Base-by-base conservation (phyloP, 2,797 vertebrate genomes). In the Acridotheres tristis region DNA sequence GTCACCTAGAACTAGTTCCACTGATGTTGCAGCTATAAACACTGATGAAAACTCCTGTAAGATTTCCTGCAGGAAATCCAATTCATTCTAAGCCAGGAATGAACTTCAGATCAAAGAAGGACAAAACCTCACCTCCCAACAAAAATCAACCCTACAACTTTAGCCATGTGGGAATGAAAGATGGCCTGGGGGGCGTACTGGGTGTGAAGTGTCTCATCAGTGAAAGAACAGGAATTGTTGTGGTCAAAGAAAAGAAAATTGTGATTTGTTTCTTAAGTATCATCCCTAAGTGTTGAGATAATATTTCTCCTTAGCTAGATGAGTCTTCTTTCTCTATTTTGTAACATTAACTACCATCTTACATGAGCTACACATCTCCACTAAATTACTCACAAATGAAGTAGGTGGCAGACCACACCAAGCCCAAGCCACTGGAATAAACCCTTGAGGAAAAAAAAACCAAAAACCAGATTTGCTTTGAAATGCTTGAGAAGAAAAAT, bases 161-260 rank as follows among this genome's bases (percentile, higher is more conserved):
- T 34, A 51, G 12, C 7, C 6, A 30, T 15, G 5, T 50, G 9
- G 14, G 50, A 63, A 42, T 10, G 79, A 79, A 77, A 84, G 2
- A 2, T 14, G 8, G 18, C 3, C 5, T 9, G 4, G 2, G 3
- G 5, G 9, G 1, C 4, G 7, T 19, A 3, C 3, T 13, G 5
- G 4, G 3, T 19, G 11, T 9, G 15, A 57, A 79, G 10, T 10
- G 6, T 77, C 53, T 74, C 17, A 38, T 26, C 13, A 25, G 16
- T n/a, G 18, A 59, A 66, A 53, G 8, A 85, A 65, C 0, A 59
- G 20, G 12, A 72, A 32, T 40, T 71, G 25, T 17, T 66, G 23
- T 34, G 40, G 36, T 34, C 18, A 51, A 69, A 17, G 2, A 3
- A 85, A 88, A 81, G 10, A 48, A 72, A 85, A 71, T 1, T 25